phyloP scores from a whole-genome alignment of 2,113 vertebrate species.

The Rattus rattus region DNA sequence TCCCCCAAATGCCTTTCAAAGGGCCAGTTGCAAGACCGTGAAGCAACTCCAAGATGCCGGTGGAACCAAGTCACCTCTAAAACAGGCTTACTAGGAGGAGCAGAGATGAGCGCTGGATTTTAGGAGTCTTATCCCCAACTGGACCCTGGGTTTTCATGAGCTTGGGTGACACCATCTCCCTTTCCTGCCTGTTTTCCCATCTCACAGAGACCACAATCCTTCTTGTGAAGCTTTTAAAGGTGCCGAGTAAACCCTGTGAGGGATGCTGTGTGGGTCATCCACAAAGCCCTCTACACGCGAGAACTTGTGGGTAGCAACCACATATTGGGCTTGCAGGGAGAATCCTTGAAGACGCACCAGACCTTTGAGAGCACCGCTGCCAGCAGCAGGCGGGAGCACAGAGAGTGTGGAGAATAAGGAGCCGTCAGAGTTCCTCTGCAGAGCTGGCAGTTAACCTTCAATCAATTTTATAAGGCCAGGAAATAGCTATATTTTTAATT shows the following conservation, averaged over 20 bases:
- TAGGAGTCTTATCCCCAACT: not conserved
- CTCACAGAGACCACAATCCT: not conserved
- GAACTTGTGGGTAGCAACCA: not conserved
- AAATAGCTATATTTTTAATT: conserved; percentile 78
- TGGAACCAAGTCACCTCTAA: not conserved
- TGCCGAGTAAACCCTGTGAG: not conserved
- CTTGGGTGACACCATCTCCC: not conserved
- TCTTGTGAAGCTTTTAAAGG: not conserved
- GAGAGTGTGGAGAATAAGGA: conserved; percentile 3
- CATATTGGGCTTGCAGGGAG: not conserved
- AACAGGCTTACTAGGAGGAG: rapidly evolving
- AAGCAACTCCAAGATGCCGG: not conserved
- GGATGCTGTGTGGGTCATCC: not conserved
- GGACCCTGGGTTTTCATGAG: not conserved
- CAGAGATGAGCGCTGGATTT: not conserved
- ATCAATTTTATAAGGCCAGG: conserved; percentile 74
- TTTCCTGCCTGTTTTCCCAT: not conserved
- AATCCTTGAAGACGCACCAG: conserved; percentile 39
- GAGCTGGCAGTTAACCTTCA: conserved; percentile 71
- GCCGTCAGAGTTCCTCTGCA: conserved; percentile 58
- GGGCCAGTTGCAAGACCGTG: not conserved
- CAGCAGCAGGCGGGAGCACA: not conserved
- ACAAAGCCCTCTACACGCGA: not conserved
- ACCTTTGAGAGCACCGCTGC: not conserved
- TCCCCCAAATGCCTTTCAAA: conserved; percentile 43